These are phyloP conservation scores for Oreochromis spilurus DNA, from an alignment of 2,113 vertebrate species.

Conservation along the genomic window DNA sequence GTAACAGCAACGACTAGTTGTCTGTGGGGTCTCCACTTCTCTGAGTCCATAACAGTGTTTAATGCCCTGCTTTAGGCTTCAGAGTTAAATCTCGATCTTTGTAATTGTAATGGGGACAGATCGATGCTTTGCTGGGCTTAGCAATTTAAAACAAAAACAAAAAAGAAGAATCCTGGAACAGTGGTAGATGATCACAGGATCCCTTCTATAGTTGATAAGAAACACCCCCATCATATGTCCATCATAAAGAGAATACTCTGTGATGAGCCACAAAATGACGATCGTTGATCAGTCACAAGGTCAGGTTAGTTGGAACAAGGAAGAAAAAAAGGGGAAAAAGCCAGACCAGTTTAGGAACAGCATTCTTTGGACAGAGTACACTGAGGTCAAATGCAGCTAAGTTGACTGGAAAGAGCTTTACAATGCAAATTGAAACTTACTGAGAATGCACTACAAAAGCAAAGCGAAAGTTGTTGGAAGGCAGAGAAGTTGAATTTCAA, in stretches of 20 bases:
- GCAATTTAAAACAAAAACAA: neutral
- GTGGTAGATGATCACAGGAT: fast-evolving
- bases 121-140: neutral
- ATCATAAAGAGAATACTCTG: neutral
- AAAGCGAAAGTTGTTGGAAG: neutral
- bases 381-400: neutral
- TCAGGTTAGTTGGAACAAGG: neutral
- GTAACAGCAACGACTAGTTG: neutral
- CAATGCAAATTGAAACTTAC: neutral
- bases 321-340: fast-evolving
- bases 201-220: neutral
- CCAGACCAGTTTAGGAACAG: neutral
- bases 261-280: fast-evolving
- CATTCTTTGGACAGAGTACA: neutral
- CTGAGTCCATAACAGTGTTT: neutral
- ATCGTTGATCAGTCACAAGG: neutral
- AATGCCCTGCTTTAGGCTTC: neutral
- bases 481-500: neutral
- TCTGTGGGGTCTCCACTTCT: neutral
- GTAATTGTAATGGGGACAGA: neutral
- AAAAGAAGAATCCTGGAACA: neutral
- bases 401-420: neutral
- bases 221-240: neutral
- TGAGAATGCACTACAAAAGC: neutral
- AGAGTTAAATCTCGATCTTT: neutral